phyloP scores from a whole-genome alignment of 1,140 invertebrate species.

The Drosophila pseudoobscura region DNA sequence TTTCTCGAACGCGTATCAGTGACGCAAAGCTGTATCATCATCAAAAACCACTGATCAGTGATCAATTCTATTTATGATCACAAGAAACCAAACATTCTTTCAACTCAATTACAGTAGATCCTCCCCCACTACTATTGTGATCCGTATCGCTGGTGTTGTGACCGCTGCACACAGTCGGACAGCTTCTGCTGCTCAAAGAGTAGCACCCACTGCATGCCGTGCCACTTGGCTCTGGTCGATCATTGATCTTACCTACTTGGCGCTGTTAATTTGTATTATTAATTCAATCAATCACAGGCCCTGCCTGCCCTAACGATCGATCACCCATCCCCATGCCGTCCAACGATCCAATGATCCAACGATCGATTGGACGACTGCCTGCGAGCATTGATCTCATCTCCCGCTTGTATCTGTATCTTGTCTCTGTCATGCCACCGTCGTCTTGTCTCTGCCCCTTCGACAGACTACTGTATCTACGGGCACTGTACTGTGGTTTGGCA shows the following conservation, averaged over 20 bases:
- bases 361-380: conserved; percentile 24
- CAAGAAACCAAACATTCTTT: not conserved
- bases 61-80: too few relatives aligned
- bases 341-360: not conserved
- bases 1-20: too few relatives aligned
- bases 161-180: conserved; percentile 31
- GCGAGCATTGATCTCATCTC: conserved; percentile 69
- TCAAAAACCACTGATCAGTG: too few relatives aligned
- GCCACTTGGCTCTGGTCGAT: conserved; percentile 49
- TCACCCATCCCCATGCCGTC: conserved; percentile 14
- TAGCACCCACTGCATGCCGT: conserved; percentile 12
- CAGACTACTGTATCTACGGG: conserved; percentile 12
- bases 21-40: too few relatives aligned
- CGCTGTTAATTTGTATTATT: conserved; percentile 79
- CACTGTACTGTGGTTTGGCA: conserved; percentile 52
- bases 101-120: conserved; percentile 9
- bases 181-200: conserved; percentile 36
- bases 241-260: conserved; percentile 78
- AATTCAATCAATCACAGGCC: conserved; percentile 75
- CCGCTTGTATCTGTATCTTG: conserved; percentile 26
- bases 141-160: conserved; percentile 36
- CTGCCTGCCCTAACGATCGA: conserved; percentile 47
- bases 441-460: conserved; percentile 3
- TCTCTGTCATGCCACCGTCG: not conserved
- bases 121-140: conserved; percentile 26